Evolutionary conservation across 1,140 invertebrate species (phyloP).

Genomic region (Phymorhynchus buccinoides): DNA sequence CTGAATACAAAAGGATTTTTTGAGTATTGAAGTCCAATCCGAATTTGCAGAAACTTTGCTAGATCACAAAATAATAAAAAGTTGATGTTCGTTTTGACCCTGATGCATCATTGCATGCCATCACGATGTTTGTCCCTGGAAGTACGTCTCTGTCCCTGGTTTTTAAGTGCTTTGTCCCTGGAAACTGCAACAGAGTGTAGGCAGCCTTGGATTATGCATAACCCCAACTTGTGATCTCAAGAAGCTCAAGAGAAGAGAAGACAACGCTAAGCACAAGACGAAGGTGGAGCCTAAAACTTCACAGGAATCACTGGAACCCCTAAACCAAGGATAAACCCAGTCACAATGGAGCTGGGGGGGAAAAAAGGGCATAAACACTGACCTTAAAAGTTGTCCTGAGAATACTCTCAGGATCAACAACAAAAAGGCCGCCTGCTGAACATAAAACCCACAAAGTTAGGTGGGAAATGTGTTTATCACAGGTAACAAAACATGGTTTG

Average conservation of each 20-base stretch:
- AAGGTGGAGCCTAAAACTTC: neutral
- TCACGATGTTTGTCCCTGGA: too few species aligned
- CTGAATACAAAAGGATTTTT: too few species aligned
- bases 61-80: too few species aligned
- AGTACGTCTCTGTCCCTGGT: too few species aligned
- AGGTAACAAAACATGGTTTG: constrained; percentile 8
- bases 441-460: constrained; percentile 15
- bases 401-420: constrained; percentile 3
- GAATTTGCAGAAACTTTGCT: too few species aligned
- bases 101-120: too few species aligned
- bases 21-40: too few species aligned
- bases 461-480: neutral
- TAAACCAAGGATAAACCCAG: neutral
- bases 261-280: neutral
- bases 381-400: constrained; percentile 1
- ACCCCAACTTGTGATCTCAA: neutral
- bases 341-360: neutral
- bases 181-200: too few species aligned
- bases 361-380: neutral
- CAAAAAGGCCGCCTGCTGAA: neutral
- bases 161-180: too few species aligned
- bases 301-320: constrained; percentile 1
- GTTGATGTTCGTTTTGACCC: too few species aligned
- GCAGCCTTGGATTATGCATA: too few species aligned
- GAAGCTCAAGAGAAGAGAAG: constrained; percentile 4